Percentiles rank a stretch among this genome's conserved stretches.
Evolutionary conservation across 1,140 invertebrate species (phyloP).

Genomic region (Hyphantria cunea): DNA sequence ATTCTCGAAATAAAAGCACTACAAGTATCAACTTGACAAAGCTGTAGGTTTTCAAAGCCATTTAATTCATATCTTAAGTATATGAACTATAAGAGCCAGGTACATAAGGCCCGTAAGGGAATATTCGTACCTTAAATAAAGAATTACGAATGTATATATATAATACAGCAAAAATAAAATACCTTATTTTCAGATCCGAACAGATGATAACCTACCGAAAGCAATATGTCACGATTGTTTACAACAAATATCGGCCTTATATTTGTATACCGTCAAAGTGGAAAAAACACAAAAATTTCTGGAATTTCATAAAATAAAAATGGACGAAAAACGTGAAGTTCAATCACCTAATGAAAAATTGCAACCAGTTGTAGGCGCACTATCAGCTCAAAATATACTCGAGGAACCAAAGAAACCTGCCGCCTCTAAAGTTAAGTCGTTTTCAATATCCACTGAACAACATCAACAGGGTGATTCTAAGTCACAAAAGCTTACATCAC

Average conservation of each 20-base stretch:
- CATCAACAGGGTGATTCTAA: slow-evolving; percentile 60
- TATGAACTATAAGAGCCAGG: no score
- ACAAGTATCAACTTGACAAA: no score
- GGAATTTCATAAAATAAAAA: slow-evolving; percentile 65
- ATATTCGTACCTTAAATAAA: no score
- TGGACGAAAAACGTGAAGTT: slow-evolving; percentile 42
- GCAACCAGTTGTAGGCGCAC: slow-evolving; percentile 42
- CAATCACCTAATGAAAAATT: slow-evolving; percentile 39
- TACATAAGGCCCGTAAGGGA: no score
- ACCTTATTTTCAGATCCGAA: slow-evolving; percentile 52
- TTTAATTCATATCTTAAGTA: not conserved
- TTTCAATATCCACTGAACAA: slow-evolving; percentile 29
- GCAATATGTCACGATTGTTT: slow-evolving; percentile 76
- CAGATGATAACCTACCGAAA: slow-evolving; percentile 71
- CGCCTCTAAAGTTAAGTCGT: slow-evolving; percentile 31
- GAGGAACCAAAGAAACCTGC: slow-evolving; percentile 25
- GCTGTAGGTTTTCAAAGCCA: not conserved
- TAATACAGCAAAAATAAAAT: no score
- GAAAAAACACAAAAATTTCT: slow-evolving; percentile 75
- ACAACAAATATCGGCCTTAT: slow-evolving; percentile 58
- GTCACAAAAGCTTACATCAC: slow-evolving; percentile 35
- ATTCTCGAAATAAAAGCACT: no score
- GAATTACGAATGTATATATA: no score
- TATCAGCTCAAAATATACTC: slow-evolving; percentile 40
- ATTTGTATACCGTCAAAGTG: slow-evolving; percentile 68